phyloP scores from a whole-genome alignment of 1,140 invertebrate species.

The Drepana arcuata region DNA sequence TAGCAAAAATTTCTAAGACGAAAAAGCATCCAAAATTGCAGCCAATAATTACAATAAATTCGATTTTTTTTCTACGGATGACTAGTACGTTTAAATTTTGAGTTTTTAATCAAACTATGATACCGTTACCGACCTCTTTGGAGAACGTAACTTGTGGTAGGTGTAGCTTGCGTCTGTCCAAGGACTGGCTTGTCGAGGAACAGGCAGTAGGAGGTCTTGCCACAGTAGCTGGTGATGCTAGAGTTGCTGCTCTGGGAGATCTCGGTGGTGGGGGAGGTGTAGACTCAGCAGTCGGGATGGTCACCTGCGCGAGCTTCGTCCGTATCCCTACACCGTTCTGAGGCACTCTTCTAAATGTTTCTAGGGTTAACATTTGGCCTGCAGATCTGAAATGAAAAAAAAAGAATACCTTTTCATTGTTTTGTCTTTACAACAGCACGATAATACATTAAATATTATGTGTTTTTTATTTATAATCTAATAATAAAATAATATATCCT shows the following conservation, averaged over 20 bases:
- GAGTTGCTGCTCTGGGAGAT: conserved; percentile 36
- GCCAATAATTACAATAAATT: conserved; percentile 21
- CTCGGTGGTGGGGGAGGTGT: conserved; percentile 40
- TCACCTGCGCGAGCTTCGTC: conserved; percentile 40
- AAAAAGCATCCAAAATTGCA: conserved; percentile 39
- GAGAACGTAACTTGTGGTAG: conserved; percentile 87
- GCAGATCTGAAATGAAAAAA: conserved; percentile 69
- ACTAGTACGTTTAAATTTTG: conserved; percentile 14
- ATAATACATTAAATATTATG: too few species aligned
- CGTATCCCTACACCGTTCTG: conserved; percentile 46
- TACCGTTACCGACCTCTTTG: conserved; percentile 86
- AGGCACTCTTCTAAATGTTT: conserved; percentile 80
- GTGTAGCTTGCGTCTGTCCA: conserved; percentile 74
- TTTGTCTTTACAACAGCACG: too few species aligned
- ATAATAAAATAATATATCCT: too few species aligned
- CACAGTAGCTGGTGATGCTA: conserved; percentile 42
- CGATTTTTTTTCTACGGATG: conserved; percentile 23
- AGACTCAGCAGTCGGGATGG: conserved; percentile 41
- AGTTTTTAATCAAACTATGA: conserved; percentile 71
- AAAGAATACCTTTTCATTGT: neutral
- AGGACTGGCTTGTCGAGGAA: conserved; percentile 54
- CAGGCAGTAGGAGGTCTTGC: conserved; percentile 70
- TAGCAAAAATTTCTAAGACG: too few species aligned
- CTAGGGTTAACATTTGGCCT: conserved; percentile 80
- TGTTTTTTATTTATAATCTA: too few species aligned